Base-by-base conservation (phyloP, 2,797 vertebrate genomes). In the Smutsia gigantea region DNA sequence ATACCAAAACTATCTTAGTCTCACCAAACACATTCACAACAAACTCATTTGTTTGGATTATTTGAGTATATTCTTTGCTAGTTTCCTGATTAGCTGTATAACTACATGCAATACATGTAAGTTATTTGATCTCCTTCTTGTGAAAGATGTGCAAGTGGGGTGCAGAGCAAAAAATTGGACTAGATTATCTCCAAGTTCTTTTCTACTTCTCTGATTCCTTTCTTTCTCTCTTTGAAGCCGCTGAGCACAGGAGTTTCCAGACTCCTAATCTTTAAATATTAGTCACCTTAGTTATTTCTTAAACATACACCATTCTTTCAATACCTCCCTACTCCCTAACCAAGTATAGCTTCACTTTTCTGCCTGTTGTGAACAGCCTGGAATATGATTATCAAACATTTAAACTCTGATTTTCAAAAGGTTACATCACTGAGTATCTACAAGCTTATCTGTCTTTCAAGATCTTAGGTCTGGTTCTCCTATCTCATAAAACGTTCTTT, bases 221-320 rank as follows among this genome's bases (percentile, higher is more conserved):
- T 86, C 57, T 96, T 85, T 91, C 71, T 75, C 49, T 29, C 61
- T 93, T 92, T 90, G 31, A 88, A 49, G 51, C 34, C 18, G 94
- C 34, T 39, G 90, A 89, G 46, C 31, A 87, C 34, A 94, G 46
- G 59, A 59, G 37, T 51, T 61, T 92, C 66, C 64, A 90, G 66
- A 93, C 4, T 87, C 25, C 34, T 71, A 71, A 94, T 82, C 27
- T 23, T 82, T 91, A 93, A 92, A 63, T 90, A 94, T 46, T 78
- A 64, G 71, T 64, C 51, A 94, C 72, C 90, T 93, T 42, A 51
- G 64, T 84, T 79, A 94, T 61, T 94, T 94, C 77, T 81, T 61
- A 87, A 94, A 87, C 11, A 92, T 21, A 42, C 17, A 86, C 29
- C 2, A 87, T 68, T 92, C 29, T 90, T 84, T 93, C 31, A 93